Evolutionary conservation across 1,140 invertebrate genomes (phyloP).

Genomic region (Alviniconcha marisindica): DNA sequence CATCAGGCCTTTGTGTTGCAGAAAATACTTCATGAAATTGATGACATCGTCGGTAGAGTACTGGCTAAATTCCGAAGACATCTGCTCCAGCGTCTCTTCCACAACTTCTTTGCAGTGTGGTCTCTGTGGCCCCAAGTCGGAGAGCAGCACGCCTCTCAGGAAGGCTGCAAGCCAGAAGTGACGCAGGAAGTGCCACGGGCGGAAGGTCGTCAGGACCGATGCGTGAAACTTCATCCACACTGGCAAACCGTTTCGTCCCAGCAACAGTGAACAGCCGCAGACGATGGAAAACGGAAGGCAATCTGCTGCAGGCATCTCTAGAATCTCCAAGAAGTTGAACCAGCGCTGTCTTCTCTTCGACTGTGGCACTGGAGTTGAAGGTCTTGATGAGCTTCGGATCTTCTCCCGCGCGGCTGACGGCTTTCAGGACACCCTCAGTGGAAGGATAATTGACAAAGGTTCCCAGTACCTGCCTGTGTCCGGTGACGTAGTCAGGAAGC

Average conservation of each 20-base stretch:
- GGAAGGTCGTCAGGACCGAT: constrained; percentile 22
- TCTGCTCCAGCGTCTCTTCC: background rate
- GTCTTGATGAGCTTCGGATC: background rate
- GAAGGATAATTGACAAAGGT: constrained; percentile 30
- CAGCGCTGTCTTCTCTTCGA: background rate
- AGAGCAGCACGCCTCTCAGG: constrained; percentile 8
- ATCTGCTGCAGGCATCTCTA: background rate
- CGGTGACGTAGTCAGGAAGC: constrained; percentile 23
- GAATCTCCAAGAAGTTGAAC: background rate
- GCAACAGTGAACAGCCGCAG: background rate
- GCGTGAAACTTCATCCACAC: background rate
- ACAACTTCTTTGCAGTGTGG: background rate
- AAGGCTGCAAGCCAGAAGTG: background rate
- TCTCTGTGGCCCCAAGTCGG: constrained; percentile 15
- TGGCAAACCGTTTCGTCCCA: background rate
- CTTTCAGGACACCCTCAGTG: constrained; percentile 17
- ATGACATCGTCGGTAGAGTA: constrained; percentile 20
- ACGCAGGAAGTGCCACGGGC: constrained; percentile 4
- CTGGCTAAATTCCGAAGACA: background rate
- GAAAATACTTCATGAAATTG: constrained; percentile 37
- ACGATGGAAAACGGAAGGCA: background rate
- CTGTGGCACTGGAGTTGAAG: background rate
- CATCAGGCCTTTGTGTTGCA: background rate
- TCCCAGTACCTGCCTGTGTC: constrained; percentile 15
- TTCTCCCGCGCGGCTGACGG: background rate